Evolutionary conservation across 2,797 vertebrate species (phyloP).

Genomic region (Onychomys torridus): DNA sequence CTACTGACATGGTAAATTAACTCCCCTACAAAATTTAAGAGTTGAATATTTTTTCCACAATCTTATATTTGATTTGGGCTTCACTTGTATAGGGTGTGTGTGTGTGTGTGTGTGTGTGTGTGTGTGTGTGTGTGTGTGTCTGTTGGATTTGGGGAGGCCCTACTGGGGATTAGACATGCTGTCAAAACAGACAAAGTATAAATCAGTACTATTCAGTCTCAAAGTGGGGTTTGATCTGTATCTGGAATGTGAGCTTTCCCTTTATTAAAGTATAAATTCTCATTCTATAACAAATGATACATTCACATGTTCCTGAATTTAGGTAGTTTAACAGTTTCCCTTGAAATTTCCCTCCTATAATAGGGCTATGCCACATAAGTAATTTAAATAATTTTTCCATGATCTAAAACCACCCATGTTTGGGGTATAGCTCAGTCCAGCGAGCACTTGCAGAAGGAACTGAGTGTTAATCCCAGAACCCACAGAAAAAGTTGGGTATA

Average conservation of each 20-base stretch:
- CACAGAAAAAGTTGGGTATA: background rate
- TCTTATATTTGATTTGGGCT: slow-evolving; percentile 13
- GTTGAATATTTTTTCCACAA: slow-evolving; percentile 44
- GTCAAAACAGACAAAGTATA: background rate
- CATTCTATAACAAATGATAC: background rate
- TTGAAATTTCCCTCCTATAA: background rate
- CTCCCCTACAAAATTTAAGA: background rate
- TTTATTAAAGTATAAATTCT: slow-evolving; percentile 43
- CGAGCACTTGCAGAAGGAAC: background rate
- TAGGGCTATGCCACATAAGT: background rate
- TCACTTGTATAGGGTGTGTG: background rate
- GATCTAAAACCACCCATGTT: slow-evolving; percentile 20
- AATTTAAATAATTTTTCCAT: background rate
- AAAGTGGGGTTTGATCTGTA: background rate
- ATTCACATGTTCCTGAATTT: background rate
- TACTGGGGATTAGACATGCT: background rate
- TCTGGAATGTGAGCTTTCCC: background rate
- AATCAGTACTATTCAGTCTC: background rate
- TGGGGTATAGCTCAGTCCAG: background rate
- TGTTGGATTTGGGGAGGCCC: background rate
- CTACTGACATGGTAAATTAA: background rate
- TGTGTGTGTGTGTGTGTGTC: background rate
- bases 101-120: too few relatives aligned
- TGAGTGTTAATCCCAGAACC: background rate
- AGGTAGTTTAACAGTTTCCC: slow-evolving; percentile 1